Evolutionary conservation across 2,797 vertebrate species (phyloP).

Genomic region (Centropyge bicolor): DNA sequence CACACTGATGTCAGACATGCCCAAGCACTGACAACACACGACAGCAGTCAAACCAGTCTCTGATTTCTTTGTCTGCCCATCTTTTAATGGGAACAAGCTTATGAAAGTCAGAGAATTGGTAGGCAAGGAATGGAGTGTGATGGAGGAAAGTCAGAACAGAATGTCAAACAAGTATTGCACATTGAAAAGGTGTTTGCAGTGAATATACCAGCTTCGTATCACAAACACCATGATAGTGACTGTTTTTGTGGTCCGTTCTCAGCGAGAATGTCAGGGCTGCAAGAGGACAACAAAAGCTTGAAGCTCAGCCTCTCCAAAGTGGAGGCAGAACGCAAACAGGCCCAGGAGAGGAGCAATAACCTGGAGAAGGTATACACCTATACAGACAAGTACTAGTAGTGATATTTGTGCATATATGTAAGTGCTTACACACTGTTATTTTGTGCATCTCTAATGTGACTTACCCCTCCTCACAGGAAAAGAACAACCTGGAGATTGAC

Average conservation of each 20-base stretch:
- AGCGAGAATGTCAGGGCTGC: constrained; percentile 92
- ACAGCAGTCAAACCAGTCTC: constrained; percentile 21
- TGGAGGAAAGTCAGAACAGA: not conserved
- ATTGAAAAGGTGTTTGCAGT: not conserved
- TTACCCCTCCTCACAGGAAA: constrained; percentile 86
- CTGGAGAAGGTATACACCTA: constrained; percentile 94
- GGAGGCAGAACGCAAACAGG: constrained; percentile 93
- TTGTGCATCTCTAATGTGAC: not conserved
- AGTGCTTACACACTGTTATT: not conserved
- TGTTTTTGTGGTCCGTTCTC: constrained; percentile 24
- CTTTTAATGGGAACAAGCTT: constrained; percentile 21
- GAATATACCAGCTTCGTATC: not conserved
- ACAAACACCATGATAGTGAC: constrained; percentile 1
- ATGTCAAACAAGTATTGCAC: not conserved
- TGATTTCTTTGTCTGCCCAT: constrained; percentile 27
- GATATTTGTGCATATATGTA: not conserved
- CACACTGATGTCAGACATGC: constrained; percentile 23
- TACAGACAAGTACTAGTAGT: not conserved
- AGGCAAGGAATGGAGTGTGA: not conserved
- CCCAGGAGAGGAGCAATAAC: constrained; percentile 93
- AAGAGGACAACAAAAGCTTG: constrained; percentile 94
- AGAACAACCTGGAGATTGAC: constrained; percentile 98
- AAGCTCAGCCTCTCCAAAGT: constrained; percentile 92
- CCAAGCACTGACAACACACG: constrained; percentile 9
- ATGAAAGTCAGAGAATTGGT: not conserved